phyloP scores from a whole-genome alignment of 2,888 invertebrate genomes.

The Elegia similella region DNA sequence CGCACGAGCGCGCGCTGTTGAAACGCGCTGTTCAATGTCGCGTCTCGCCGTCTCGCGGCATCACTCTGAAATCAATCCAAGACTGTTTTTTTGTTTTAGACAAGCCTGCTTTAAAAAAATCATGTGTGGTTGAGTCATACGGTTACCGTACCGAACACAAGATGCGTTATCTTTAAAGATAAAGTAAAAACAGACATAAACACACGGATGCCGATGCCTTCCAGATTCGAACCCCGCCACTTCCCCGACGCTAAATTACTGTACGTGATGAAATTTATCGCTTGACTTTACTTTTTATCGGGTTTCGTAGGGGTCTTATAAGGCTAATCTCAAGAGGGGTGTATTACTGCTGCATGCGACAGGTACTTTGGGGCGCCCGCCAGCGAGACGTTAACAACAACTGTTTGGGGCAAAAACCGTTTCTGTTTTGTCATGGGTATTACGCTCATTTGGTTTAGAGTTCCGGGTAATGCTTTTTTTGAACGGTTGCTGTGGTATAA shows the following conservation, averaged over 20 bases:
- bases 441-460: not conserved
- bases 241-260: conserved; percentile 7
- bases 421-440: not conserved
- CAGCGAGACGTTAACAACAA: conserved; percentile 9
- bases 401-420: conserved; percentile 11
- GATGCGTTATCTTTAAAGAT: not conserved
- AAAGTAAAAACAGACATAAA: conserved; percentile 9
- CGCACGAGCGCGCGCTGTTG: too few relatives aligned
- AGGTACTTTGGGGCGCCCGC: conserved; percentile 13
- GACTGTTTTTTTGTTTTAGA: too few relatives aligned
- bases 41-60: too few relatives aligned
- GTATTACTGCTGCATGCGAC: conserved; percentile 16
- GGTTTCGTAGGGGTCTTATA: conserved; percentile 8
- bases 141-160: not conserved
- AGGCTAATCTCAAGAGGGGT: conserved; percentile 14
- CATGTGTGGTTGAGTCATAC: not conserved
- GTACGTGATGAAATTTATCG: conserved; percentile 16
- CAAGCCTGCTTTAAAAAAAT: too few relatives aligned
- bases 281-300: conserved; percentile 18
- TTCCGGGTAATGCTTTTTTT: not conserved
- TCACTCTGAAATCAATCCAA: too few relatives aligned
- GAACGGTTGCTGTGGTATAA: too few relatives aligned
- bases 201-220: not conserved
- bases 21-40: too few relatives aligned
- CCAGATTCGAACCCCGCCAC: conserved; percentile 1